A percentile compares a stretch with the other conserved stretches of the same genome.
Evolutionary conservation across 2,113 vertebrate species (phyloP).

Genomic region (rat (Rattus norvegicus)): GRCr8 NC_086022.1:43975001-43975500

Average conservation of each 20-base stretch:
- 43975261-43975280: background rate
- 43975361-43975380: too few species aligned
- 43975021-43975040: background rate
- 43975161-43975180: background rate
- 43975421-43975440: background rate
- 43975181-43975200: background rate
- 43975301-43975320: background rate
- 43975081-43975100: background rate
- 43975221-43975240: background rate
- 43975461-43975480: background rate
- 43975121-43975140: background rate
- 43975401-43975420: background rate
- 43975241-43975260: background rate
- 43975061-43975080: background rate
- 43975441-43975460: background rate
- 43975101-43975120: background rate
- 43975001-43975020: background rate
- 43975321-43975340: too few species aligned
- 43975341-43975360: background rate
- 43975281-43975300: background rate
- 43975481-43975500: background rate
- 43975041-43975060: background rate
- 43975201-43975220: background rate
- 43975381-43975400: background rate
- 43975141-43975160: background rate